Evolutionary conservation across 2,888 invertebrate genomes (phyloP).

Genomic region (Hetaerina titia): DNA sequence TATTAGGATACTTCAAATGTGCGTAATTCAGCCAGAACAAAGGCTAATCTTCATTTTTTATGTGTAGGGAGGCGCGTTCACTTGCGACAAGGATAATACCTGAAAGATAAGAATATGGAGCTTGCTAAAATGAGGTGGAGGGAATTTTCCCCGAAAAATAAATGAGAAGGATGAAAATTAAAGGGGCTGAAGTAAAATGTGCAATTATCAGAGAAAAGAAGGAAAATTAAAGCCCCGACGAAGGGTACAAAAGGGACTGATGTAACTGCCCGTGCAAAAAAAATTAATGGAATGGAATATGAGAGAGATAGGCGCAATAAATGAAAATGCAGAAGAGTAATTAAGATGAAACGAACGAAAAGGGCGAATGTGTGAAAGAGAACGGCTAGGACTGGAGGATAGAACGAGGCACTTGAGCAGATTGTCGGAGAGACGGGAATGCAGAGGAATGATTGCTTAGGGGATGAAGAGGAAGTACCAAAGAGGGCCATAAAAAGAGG

Average conservation of each 20-base stretch:
- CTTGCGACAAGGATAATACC: not conserved
- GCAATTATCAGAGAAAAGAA: not conserved
- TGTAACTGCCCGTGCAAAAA: slow-evolving; percentile 20
- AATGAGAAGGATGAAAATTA: slow-evolving; percentile 26
- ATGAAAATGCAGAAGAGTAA: slow-evolving; percentile 45
- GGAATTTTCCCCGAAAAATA: not conserved
- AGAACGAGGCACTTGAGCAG: not conserved
- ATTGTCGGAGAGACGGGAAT: not conserved
- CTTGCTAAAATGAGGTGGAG: not conserved
- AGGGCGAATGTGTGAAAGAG: not conserved
- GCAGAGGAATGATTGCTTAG: not conserved
- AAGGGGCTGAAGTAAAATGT: not conserved
- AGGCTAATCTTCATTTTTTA: not conserved
- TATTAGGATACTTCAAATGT: not conserved
- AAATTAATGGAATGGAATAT: slow-evolving; percentile 53
- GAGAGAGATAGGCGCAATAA: slow-evolving; percentile 37
- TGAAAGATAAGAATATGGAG: not conserved
- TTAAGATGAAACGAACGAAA: slow-evolving; percentile 33
- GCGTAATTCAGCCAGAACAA: not conserved
- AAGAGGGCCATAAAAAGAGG: not conserved
- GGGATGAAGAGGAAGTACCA: not conserved
- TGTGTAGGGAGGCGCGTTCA: not conserved
- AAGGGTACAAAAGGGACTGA: not conserved
- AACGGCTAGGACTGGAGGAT: not conserved
- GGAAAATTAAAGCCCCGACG: not conserved